A percentile compares a stretch with the other conserved stretches of the same genome.
These are phyloP conservation scores for Coregonus clupeaformis DNA, from an alignment of 2,113 vertebrate species.

Conservation along the genomic window DNA sequence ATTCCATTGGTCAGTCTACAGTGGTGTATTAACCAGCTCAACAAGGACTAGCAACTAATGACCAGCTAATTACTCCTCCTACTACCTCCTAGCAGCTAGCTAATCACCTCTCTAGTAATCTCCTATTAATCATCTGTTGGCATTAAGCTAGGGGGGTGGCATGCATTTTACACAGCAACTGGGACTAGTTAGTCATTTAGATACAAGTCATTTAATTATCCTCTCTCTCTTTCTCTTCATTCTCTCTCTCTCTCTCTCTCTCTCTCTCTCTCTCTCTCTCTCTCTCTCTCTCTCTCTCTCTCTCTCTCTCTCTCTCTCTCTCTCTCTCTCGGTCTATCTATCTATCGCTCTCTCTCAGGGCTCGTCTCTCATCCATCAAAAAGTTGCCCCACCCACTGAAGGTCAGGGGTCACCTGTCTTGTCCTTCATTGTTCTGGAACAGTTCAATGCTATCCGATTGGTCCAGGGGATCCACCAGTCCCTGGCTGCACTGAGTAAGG, in stretches of 20 bases:
- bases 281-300: not conserved
- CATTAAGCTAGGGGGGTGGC: no score
- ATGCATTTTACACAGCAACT: not conserved
- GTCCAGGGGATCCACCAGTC: slow-evolving; percentile 94
- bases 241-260: no score
- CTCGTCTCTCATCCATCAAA: slow-evolving; percentile 92
- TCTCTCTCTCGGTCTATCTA: not conserved
- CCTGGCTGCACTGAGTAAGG: slow-evolving; percentile 92
- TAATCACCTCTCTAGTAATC: no score
- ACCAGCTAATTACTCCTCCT: no score
- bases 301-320: slow-evolving; percentile 5
- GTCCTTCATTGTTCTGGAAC: slow-evolving; percentile 88
- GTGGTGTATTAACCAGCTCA: no score
- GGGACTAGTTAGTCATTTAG: not conserved
- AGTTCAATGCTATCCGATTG: slow-evolving; percentile 87
- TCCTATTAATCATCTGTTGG: no score
- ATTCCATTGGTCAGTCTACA: no score
- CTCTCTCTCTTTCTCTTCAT: no score
- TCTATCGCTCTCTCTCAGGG: slow-evolving; percentile 71
- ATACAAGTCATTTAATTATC: slow-evolving; percentile 20
- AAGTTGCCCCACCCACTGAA: slow-evolving; percentile 83
- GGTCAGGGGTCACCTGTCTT: slow-evolving; percentile 83
- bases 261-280: no score
- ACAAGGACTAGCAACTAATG: no score
- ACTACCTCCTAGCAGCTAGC: no score